Evolutionary conservation across 2,797 vertebrate genomes (phyloP), one percentile per base, ranked within the genome.

Genomic region (Ciconia nigra): DNA sequence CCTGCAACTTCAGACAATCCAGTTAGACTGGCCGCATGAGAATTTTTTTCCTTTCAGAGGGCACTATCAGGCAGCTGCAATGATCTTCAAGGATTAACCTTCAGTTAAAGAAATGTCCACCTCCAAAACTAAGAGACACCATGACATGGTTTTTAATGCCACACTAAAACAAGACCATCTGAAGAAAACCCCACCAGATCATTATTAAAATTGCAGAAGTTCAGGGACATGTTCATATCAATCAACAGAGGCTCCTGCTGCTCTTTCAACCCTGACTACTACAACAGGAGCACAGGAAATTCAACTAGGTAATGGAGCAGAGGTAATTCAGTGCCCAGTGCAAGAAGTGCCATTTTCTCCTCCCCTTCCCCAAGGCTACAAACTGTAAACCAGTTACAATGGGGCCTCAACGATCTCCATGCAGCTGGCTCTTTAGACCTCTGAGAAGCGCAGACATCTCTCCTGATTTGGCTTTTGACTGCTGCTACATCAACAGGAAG

Each of bases 311-410:
- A 17, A 54, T 3, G 22, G 14, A 65, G 13, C 5, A 13, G 49
- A 59, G 37, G 17, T n/a, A 82, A 72, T 47, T 74, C 33, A 41
- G 29, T 33, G 16, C 3, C 12, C 6, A 7, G 4, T 22, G 20
- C 0, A 0, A 61, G n/a, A 69, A 69, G 29, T 14, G 15, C 1
- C 7, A 7, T 84, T 67, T 83, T 57, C 28, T 87, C 29, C 51
- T 74, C 28, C 28, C n/a, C 18, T 79, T 67, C 13, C 33, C 20
- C 12, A 49, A 33, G 55, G 69, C 24, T 31, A 59, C 21, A 77
- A 49, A 49, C 12, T 10, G 6, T 63, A 67, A 94, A 66, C 20
- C 5, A 15, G 6, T 3, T 80, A 35, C 17, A 66, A 18, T 7
- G 17, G 11, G 13, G 1, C 6, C 11, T 47, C 21, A 65, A 2